Base-by-base conservation (phyloP, 2,797 vertebrate genomes). In the Australoheros facetus region DNA sequence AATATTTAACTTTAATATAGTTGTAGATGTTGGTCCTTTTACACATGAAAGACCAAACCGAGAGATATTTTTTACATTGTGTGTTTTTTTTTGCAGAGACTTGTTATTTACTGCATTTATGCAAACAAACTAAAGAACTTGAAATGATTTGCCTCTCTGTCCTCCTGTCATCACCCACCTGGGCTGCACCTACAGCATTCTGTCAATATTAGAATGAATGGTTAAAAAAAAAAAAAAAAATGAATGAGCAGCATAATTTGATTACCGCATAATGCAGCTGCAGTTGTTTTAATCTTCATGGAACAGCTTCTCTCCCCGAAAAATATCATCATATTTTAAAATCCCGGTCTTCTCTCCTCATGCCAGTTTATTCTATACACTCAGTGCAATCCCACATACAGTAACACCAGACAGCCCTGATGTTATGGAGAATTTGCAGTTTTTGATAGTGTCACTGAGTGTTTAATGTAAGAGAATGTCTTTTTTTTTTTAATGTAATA, bases 1-100 rank as follows among this genome's bases (percentile, higher is more conserved):
- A 3, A 34, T 64, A 73, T 81, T 56, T 39, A 75, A 78, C 32
- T 66, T 37, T 54, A 26, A 42, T 64, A 69, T 30, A 69, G 9
- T 69, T 30, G 0, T 0, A n/a, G 1, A 51, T 69, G 19, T n/a
- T 69, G 64, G 64, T 51, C 42, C 19, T 69, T 51, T 30, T 69
- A n/a, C 17, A 51, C 17, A 0, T 48, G 39, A 66, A 66, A 66
- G 23, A 6, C 64, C 64, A 69, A 69, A 51, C 42, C 26, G 6
- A 55, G 54, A n/a, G 4, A 21, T 21, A 12, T 55, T 5, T 55
- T 23, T 55, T 39, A 39, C 5, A 48, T 7, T 48, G 45, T 6
- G 45, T 48, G 12, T 48, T 48, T 48, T 13, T 48, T 45, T 4
- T 45, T 48, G 4, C 45, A 17, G 16, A 16, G 45, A 17, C 6